phyloP scores from a whole-genome alignment of 2,888 invertebrate species.

The Xestia sexstrigata region DNA sequence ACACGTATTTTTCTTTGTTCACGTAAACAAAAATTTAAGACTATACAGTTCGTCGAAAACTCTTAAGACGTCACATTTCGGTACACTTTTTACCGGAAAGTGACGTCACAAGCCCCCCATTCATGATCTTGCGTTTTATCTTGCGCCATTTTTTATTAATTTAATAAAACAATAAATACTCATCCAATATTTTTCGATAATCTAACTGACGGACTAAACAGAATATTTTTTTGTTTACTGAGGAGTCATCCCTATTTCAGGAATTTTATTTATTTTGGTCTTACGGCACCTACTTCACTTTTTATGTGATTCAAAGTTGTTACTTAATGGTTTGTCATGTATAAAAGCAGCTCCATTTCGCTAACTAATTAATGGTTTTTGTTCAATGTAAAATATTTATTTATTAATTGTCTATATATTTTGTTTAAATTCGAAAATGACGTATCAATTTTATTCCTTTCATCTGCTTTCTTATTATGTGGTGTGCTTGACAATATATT shows the following conservation, averaged over 20 bases:
- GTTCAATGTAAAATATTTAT: conserved; percentile 16
- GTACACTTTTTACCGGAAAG: too few species aligned
- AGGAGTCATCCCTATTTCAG: background rate
- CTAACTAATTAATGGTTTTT: conserved; percentile 39
- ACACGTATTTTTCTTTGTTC: too few species aligned
- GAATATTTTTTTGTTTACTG: too few species aligned
- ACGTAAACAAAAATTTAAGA: too few species aligned
- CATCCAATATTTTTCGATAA: too few species aligned
- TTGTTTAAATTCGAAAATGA: conserved; percentile 43
- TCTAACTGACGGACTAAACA: too few species aligned
- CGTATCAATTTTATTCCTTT: conserved; percentile 31
- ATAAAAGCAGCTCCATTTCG: conserved; percentile 50
- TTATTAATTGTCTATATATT: conserved; percentile 12
- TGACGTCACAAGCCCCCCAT: too few species aligned
- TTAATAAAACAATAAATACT: too few species aligned
- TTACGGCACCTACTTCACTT: background rate
- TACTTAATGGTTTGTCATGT: conserved; percentile 1
- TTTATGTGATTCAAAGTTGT: background rate
- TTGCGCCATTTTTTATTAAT: too few species aligned
- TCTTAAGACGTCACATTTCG: too few species aligned
- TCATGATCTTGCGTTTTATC: too few species aligned
- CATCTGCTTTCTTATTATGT: conserved; percentile 40
- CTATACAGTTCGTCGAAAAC: too few species aligned
- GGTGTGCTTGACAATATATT: conserved; percentile 16
- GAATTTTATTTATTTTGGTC: background rate